Conservation (phyloP, 2,888 invertebrate species). For the Euplexia lucipara region DNA sequence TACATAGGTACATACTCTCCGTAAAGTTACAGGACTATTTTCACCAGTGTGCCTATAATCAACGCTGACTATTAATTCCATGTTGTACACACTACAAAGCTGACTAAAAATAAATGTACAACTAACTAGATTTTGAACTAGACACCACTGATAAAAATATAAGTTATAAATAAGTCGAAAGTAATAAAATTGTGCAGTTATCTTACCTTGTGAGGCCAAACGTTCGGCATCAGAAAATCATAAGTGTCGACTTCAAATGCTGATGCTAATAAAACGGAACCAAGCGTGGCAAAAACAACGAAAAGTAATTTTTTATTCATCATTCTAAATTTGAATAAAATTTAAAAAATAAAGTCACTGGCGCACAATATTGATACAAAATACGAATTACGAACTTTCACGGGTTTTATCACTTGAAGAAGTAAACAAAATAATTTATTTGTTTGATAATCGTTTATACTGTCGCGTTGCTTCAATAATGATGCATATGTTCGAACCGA, state of each 20-base stretch:
- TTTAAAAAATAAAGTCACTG: constrained; percentile 36
- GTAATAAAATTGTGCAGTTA: constrained; percentile 1
- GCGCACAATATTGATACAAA: constrained; percentile 29
- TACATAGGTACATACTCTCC: too few relatives aligned
- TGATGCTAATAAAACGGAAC: constrained; percentile 65
- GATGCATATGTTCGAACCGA: constrained; percentile 57
- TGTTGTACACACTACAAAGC: too few relatives aligned
- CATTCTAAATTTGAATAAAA: constrained; percentile 44
- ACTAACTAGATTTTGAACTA: neutral
- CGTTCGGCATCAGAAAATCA: constrained; percentile 95
- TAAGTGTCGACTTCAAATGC: constrained; percentile 89
- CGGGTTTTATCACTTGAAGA: constrained; percentile 26
- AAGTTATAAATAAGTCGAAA: constrained; percentile 32
- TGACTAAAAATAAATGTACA: too few relatives aligned
- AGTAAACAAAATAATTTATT: constrained; percentile 4
- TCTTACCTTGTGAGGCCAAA: constrained; percentile 94
- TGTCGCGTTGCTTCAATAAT: constrained; percentile 57
- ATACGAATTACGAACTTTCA: constrained; percentile 36
- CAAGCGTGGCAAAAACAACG: constrained; percentile 67
- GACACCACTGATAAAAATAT: constrained; percentile 9
- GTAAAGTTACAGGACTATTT: too few relatives aligned
- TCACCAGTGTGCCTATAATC: too few relatives aligned
- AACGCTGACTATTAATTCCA: too few relatives aligned
- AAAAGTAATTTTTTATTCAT: constrained; percentile 70
- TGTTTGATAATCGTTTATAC: constrained; percentile 10